These are phyloP conservation scores for Micropoecilia bifurca DNA, from an alignment of 2,797 vertebrate species.

Conservation along the genomic window DNA sequence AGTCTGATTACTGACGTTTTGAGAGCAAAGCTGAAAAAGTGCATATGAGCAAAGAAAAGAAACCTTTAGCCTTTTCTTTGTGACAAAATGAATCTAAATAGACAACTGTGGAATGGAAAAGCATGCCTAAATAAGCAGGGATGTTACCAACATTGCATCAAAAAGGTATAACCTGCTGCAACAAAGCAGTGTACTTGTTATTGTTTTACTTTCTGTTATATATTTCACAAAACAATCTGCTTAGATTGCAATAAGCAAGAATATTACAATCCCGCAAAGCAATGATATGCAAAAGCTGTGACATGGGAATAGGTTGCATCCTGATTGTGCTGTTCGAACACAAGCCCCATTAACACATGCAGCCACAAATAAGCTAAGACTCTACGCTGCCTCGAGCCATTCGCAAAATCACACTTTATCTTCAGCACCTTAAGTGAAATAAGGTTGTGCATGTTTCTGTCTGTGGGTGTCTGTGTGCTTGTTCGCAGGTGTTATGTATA, in stretches of 20 bases:
- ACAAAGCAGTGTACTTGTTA: not conserved
- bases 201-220: not conserved
- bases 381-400: constrained; percentile 46
- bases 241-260: constrained; percentile 8
- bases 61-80: not conserved
- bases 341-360: constrained; percentile 35
- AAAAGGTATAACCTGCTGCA: not conserved
- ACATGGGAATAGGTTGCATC: constrained; percentile 18
- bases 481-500: constrained; percentile 60
- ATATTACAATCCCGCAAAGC: not conserved
- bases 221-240: not conserved
- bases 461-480: constrained; percentile 60
- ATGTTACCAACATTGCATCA: not conserved
- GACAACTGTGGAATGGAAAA: not conserved
- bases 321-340: constrained; percentile 21
- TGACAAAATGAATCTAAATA: not conserved
- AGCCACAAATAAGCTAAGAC: constrained; percentile 29
- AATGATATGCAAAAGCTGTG: constrained; percentile 3
- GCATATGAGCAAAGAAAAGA: not conserved
- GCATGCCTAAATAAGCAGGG: not conserved
- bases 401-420: constrained; percentile 60
- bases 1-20: not conserved
- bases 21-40: not conserved
- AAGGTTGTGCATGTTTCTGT: constrained; percentile 37
- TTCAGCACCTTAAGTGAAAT: constrained; percentile 52